These are phyloP conservation scores for Lissocephala sabroskyi DNA, from an alignment of 2,888 invertebrate species.

Conservation along the genomic window DNA sequence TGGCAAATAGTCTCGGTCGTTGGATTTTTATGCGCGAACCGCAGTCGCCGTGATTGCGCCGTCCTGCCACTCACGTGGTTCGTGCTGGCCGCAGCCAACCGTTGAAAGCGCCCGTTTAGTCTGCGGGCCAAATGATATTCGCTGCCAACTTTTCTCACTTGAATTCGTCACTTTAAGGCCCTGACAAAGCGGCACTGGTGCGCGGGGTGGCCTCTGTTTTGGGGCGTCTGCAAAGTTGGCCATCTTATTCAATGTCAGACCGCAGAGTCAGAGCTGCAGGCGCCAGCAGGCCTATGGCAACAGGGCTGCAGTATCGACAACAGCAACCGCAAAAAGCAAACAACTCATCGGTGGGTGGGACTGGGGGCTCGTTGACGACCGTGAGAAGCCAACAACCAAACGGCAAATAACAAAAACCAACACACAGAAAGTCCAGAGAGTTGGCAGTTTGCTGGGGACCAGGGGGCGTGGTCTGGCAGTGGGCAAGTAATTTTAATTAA, in stretches of 20 bases:
- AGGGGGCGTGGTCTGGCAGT: no score
- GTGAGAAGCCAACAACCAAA: constrained; percentile 36
- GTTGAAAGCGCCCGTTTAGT: constrained; percentile 60
- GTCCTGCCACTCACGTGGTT: not conserved
- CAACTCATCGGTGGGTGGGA: no score
- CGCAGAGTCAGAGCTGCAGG: constrained; percentile 39
- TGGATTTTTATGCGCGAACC: constrained; percentile 7
- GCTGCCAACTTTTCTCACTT: not conserved
- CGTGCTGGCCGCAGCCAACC: constrained; percentile 35
- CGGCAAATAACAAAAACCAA: constrained; percentile 62
- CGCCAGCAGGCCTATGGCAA: constrained; percentile 25
- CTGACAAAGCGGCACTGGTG: no score
- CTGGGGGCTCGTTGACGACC: not conserved
- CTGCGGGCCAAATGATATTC: constrained; percentile 11
- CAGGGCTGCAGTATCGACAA: constrained; percentile 10
- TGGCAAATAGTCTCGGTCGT: constrained; percentile 39
- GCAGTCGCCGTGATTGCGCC: constrained; percentile 35
- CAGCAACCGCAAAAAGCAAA: constrained; percentile 27
- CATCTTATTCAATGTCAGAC: no score
- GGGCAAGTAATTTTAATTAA: constrained; percentile 59
- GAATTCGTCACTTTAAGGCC: no score
- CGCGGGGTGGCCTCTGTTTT: no score
- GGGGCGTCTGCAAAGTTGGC: no score
- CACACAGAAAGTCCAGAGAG: constrained; percentile 27
- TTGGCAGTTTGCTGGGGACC: constrained; percentile 33